These are phyloP conservation scores for Diarsia mendica DNA, from an alignment of 2,888 invertebrate genomes.

Conservation along the genomic window DNA sequence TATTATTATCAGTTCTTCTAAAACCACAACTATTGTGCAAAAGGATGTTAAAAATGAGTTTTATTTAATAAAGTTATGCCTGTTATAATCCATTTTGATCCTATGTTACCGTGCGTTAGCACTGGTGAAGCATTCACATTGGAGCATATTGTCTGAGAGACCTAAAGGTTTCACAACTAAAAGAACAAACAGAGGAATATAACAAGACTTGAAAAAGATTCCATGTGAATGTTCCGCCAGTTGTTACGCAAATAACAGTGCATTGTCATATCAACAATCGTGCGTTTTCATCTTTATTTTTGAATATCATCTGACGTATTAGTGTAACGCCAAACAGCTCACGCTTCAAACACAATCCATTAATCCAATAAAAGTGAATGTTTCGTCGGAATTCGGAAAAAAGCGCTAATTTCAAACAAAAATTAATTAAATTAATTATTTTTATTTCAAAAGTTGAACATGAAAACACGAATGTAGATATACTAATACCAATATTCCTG, in stretches of 20 bases:
- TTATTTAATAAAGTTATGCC: not conserved
- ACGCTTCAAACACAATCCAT: not conserved
- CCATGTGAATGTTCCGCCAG: not conserved
- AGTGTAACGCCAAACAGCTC: not conserved
- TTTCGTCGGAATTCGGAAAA: not conserved
- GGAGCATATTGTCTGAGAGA: not conserved
- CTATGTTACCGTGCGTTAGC: not conserved
- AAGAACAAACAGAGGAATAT: too few relatives aligned
- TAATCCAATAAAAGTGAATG: not conserved
- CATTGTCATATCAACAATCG: not conserved
- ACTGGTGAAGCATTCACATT: not conserved
- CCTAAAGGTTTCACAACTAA: not conserved
- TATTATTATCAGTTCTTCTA: not conserved
- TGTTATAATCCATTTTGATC: not conserved
- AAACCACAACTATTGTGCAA: not conserved
- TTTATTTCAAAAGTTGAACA: not conserved
- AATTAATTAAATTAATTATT: too few relatives aligned
- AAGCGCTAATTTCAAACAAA: too few relatives aligned
- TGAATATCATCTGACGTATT: not conserved
- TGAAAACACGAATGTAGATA: not conserved
- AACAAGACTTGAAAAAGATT: too few relatives aligned
- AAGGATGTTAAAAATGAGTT: not conserved
- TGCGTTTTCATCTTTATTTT: not conserved
- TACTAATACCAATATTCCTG: not conserved
- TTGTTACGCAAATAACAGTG: not conserved